Base-by-base conservation (phyloP, 2,113 vertebrate genomes). In the Nibea coibor region DNA sequence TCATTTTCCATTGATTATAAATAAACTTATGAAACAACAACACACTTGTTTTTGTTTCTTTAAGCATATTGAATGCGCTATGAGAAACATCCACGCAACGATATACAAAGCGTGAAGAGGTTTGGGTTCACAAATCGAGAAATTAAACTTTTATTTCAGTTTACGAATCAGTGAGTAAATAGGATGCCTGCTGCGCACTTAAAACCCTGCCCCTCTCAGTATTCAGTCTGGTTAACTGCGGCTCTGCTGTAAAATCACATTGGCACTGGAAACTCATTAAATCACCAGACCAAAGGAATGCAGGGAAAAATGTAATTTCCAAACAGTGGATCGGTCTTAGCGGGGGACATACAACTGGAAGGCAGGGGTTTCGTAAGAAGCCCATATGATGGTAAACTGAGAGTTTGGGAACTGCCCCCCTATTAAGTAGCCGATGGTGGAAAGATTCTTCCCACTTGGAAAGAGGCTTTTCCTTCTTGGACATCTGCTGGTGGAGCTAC, bases 381-480 rank as follows among this genome's bases (percentile, higher is more conserved):
- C 77, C 91, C 93, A 90, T 93, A 93, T 92, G 93, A 94, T 94
- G 95, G 95, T 95, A 96, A 96, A 95, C 85, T 91, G 96, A 95
- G 96, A 95, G 94, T 81, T 92, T 92, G 95, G 96, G 97, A 96
- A 95, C 97, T 95, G 95, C 97, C 97, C 97, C 95, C 96, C 95
- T 96, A 94, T 98, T 99, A 98, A 99, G 98, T 94, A 96, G 96
- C 96, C 95, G 94, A 92, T 94, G 94, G 94, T 94, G 95, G 94
- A 94, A 94, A 96, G 95, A 94, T 90, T 95, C 96, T 96, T 96
- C 96, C 95, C 97, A 97, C 95, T 98, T 94, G 92, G 92, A 96
- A 86, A 88, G 81, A 96, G 93, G 94, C 91, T 93, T 94, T 93
- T 90, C 93, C 94, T 84, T 90, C 94, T 91, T 91, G 91, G 93